Conservation (phyloP, 92 coral and sea anemone species). For the Epizoanthus illoricatus region DNA sequence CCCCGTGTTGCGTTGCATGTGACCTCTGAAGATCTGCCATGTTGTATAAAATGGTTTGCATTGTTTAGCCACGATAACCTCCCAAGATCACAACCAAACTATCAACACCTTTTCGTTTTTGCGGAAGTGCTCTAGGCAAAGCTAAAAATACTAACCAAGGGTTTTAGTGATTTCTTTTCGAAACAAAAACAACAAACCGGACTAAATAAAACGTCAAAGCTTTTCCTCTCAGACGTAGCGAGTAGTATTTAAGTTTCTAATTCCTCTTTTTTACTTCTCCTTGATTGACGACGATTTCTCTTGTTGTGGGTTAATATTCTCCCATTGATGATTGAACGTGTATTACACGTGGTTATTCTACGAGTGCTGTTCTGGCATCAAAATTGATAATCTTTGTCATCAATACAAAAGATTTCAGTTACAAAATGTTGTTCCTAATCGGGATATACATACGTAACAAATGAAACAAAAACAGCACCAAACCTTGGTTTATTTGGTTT, state of each 20-base stretch:
- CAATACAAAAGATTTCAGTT: too few species aligned
- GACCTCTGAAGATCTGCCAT: slow-evolving; percentile 31
- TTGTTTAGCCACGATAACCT: slow-evolving; percentile 7
- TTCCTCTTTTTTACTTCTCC: too few species aligned
- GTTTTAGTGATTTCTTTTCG: slow-evolving; percentile 23
- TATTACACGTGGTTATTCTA: too few species aligned
- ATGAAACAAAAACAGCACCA: too few species aligned
- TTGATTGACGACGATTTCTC: too few species aligned
- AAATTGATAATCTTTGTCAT: too few species aligned
- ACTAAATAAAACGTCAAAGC: not conserved
- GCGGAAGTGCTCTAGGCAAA: slow-evolving; percentile 44
- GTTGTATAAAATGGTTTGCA: too few species aligned
- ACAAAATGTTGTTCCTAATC: not conserved
- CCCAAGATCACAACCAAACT: slow-evolving; percentile 26
- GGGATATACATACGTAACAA: not conserved
- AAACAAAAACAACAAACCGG: not conserved
- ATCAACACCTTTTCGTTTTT: slow-evolving; percentile 37
- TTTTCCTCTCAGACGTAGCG: not conserved
- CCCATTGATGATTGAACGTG: too few species aligned
- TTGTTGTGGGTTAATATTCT: too few species aligned
- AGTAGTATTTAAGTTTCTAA: too few species aligned
- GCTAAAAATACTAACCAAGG: slow-evolving; percentile 9
- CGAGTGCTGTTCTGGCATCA: too few species aligned
- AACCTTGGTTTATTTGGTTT: not conserved
- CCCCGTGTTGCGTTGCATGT: slow-evolving; percentile 39